A percentile compares a stretch with the other conserved stretches of the same genome.
Conservation (phyloP, 2,113 vertebrate species). For the Sturnira hondurensis region DNA sequence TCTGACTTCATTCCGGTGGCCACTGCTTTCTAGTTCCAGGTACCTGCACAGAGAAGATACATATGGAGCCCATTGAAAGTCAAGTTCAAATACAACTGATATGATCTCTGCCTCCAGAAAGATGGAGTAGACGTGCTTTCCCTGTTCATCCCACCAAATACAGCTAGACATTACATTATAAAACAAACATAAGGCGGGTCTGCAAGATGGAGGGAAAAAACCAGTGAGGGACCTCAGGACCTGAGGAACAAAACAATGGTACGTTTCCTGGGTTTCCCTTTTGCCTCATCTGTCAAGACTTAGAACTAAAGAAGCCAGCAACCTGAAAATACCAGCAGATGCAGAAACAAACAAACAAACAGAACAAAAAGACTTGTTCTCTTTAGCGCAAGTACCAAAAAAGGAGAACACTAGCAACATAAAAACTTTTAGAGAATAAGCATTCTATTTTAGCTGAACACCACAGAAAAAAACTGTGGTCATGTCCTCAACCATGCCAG, state of each 20-base stretch:
- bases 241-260: background rate
- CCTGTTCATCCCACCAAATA: background rate
- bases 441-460: background rate
- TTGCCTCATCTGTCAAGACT: background rate
- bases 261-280: background rate
- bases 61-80: conserved; percentile 12
- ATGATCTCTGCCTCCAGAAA: background rate
- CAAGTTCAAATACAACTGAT: background rate
- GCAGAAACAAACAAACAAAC: background rate
- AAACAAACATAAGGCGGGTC: background rate
- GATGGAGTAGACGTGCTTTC: background rate
- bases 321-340: background rate
- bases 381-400: background rate
- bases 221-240: background rate
- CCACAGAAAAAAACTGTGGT: background rate
- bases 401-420: background rate
- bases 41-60: conserved; percentile 83
- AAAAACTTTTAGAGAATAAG: background rate
- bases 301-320: background rate
- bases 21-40: conserved; percentile 97
- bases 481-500: background rate
- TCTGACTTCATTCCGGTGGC: conserved; percentile 94
- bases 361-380: background rate
- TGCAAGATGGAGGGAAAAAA: background rate
- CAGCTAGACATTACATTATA: background rate